phyloP scores from a whole-genome alignment of 2,888 invertebrate genomes.

The Mylabris sibirica region DNA sequence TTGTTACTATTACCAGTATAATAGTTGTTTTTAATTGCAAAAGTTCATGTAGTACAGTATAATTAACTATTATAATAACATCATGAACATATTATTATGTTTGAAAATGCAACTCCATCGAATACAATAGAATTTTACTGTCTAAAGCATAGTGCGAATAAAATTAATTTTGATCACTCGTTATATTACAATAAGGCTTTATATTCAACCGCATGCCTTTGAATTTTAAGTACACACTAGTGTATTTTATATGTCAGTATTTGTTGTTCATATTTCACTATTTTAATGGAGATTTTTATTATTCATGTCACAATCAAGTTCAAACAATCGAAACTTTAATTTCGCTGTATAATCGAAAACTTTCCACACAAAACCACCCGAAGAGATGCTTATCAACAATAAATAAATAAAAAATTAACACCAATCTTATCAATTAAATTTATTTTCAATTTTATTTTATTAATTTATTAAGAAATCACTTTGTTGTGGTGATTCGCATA shows the following conservation, averaged over 20 bases:
- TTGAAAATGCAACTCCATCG: not conserved
- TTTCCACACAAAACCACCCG: not conserved
- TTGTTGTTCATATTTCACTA: conserved; percentile 5
- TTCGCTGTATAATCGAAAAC: not conserved
- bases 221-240: not conserved
- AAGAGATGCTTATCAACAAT: not conserved
- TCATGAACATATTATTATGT: not conserved
- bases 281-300: not conserved
- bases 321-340: not conserved
- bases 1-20: not conserved
- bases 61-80: not conserved
- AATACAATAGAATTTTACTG: not conserved
- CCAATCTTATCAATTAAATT: not conserved
- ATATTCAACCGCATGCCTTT: not conserved
- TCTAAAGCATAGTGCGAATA: not conserved
- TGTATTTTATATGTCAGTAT: conserved; percentile 10
- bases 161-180: conserved; percentile 8
- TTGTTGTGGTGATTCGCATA: not conserved
- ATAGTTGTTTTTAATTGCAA: not conserved
- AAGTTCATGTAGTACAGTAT: not conserved
- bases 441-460: not conserved
- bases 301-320: not conserved
- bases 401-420: not conserved
- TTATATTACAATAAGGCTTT: not conserved
- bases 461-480: not conserved